Evolutionary conservation across 2,797 vertebrate genomes (phyloP), one percentile per base, ranked within the genome.

Genomic region (Eremophila alpestris): DNA sequence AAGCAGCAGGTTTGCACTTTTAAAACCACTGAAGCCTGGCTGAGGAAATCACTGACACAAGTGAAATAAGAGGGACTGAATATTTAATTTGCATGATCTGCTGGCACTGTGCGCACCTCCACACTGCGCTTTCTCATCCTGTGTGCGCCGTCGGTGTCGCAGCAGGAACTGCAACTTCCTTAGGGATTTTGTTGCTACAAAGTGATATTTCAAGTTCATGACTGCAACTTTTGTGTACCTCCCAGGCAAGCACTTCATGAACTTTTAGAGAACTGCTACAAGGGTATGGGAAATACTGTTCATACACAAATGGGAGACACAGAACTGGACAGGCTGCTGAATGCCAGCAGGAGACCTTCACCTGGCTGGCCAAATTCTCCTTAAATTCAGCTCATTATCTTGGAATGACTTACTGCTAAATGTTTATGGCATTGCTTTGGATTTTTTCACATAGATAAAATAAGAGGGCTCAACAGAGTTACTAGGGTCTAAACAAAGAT

Each of bases 1-100:
- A 96, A 96, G 90, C 86, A 91, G 93, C 75, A 91, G 93, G 75
- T 91, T 23, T 95, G 95, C 91, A 91, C 90, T 97, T 97, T 85
- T 81, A 48, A 94, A 97, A 94, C 79, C 95, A 91, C 90, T 68
- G 90, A 96, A 95, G 96, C 91, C 84, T 94, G 86, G 86, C 75
- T 49, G 87, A 96, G 85, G 90, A 96, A 97, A 96, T 95, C 93
- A 93, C 89, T 95, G 95, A 96, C 93, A 95, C 77, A 88, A 95
- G 88, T 74, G 71, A 95, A 97, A 93, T 87, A 63, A 84, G 89
- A 94, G 41, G 82, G 68, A 62, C 68, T 70, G 94, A 83, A 91
- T 91, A 84, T 94, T 96, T 83, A 74, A 95, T 93, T 84, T 87
- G 82, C 84, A 62, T 41, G 91, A 92, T 68, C 43, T 64, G 74